Evolutionary conservation across 2,888 invertebrate species (phyloP).

Genomic region (Sarcophaga carnaria): DNA sequence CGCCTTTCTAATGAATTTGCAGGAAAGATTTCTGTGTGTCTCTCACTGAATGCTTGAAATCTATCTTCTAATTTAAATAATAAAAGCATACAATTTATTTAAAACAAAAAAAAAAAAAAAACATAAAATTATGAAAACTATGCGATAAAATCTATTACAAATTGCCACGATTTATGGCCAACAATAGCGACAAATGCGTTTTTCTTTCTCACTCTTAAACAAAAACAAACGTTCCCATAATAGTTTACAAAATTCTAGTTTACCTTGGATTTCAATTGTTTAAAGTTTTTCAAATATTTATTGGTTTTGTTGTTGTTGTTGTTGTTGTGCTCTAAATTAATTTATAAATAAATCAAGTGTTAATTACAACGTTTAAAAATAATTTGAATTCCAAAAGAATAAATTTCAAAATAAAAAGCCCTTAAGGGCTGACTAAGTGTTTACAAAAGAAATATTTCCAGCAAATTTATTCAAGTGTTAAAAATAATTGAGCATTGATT

Average conservation of each 20-base stretch:
- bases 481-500: too few relatives aligned
- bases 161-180: slow-evolving; percentile 7
- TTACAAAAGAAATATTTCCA: too few relatives aligned
- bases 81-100: not conserved
- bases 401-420: not conserved
- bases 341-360: not conserved
- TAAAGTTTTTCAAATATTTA: not conserved
- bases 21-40: too few relatives aligned
- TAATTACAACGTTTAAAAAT: not conserved
- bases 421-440: not conserved
- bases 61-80: too few relatives aligned
- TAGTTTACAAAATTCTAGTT: slow-evolving; percentile 5
- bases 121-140: not conserved
- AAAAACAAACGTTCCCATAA: not conserved
- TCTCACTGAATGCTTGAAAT: too few relatives aligned
- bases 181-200: not conserved
- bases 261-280: slow-evolving; percentile 26
- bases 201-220: not conserved
- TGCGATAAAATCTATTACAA: not conserved
- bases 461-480: too few relatives aligned
- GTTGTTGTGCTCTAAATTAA: not conserved
- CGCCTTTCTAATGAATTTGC: too few relatives aligned
- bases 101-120: too few relatives aligned
- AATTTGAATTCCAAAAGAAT: not conserved
- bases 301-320: not conserved